Evolutionary conservation across 1,140 invertebrate species (phyloP).

Genomic region (Papilio xuthus): DNA sequence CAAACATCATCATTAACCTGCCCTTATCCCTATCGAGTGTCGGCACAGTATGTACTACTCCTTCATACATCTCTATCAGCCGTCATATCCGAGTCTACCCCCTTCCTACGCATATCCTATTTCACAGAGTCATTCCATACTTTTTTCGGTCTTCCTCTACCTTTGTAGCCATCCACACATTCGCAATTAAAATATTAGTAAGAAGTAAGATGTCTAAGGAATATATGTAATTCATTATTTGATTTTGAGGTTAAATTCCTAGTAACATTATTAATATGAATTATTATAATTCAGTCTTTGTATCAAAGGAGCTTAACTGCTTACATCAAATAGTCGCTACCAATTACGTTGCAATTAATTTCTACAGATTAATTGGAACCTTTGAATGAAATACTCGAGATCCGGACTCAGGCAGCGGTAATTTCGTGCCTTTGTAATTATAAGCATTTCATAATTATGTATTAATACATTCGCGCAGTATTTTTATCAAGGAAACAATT

Average conservation of each 20-base stretch:
- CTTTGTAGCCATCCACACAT: too few relatives aligned
- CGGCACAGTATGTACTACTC: too few relatives aligned
- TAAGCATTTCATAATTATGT: background rate
- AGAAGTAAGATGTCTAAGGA: too few relatives aligned
- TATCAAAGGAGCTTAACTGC: background rate
- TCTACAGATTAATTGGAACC: conserved; percentile 30
- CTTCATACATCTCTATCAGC: too few relatives aligned
- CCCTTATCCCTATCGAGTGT: too few relatives aligned
- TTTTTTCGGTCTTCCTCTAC: too few relatives aligned
- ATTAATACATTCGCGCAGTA: background rate
- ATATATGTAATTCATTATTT: background rate
- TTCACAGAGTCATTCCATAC: too few relatives aligned
- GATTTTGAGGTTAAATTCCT: background rate
- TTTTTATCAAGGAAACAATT: background rate
- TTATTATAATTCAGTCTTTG: conserved; percentile 1
- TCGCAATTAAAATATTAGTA: too few relatives aligned
- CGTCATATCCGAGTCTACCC: too few relatives aligned
- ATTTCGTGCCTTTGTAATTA: conserved; percentile 33
- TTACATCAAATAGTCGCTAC: conserved; percentile 9
- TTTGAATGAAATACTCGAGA: conserved; percentile 32
- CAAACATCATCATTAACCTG: too few relatives aligned
- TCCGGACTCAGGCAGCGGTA: conserved; percentile 15
- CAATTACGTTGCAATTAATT: conserved; percentile 34
- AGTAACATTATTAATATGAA: background rate
- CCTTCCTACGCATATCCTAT: too few relatives aligned